A percentile compares a stretch with the other conserved stretches of the same genome.
Evolutionary conservation across 2,113 vertebrate genomes (phyloP).

Genomic region (Chionis minor): DNA sequence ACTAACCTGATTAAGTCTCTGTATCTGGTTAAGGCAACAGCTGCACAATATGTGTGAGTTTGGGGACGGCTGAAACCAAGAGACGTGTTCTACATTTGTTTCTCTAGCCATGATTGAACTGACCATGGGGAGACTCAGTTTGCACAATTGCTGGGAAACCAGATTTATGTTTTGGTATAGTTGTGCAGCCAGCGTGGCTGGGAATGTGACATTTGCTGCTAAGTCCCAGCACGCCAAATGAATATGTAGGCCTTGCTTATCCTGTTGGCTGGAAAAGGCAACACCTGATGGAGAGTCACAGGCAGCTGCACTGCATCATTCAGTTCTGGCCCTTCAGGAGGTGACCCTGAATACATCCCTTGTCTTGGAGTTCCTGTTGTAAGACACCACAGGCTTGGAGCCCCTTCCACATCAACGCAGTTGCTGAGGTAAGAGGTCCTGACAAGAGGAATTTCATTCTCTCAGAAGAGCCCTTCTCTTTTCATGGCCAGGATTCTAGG

Average conservation of each 20-base stretch:
- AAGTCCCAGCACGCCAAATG: not conserved
- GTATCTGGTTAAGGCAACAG: conserved; percentile 41
- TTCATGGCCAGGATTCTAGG: not conserved
- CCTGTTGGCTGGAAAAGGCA: not conserved
- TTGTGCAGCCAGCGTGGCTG: not conserved
- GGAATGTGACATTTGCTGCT: not conserved
- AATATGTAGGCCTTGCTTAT: not conserved
- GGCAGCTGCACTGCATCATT: not conserved
- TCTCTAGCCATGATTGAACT: not conserved
- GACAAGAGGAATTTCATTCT: not conserved
- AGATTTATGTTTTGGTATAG: not conserved
- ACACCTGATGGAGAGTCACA: not conserved
- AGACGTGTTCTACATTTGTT: not conserved
- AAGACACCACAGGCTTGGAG: not conserved
- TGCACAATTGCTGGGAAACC: not conserved
- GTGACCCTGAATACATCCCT: not conserved
- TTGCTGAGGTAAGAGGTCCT: not conserved
- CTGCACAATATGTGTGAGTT: not conserved
- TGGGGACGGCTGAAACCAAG: not conserved
- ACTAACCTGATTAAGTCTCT: conserved; percentile 34
- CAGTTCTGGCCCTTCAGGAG: not conserved
- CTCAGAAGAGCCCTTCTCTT: not conserved
- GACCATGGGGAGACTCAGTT: not conserved
- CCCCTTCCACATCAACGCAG: not conserved
- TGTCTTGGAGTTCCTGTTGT: not conserved